A percentile compares a stretch with the other conserved stretches of the same genome.
These are phyloP conservation scores for Microctenopoma stevenorrisi DNA, from an alignment of 2,797 vertebrate genomes.

Conservation along the genomic window DNA sequence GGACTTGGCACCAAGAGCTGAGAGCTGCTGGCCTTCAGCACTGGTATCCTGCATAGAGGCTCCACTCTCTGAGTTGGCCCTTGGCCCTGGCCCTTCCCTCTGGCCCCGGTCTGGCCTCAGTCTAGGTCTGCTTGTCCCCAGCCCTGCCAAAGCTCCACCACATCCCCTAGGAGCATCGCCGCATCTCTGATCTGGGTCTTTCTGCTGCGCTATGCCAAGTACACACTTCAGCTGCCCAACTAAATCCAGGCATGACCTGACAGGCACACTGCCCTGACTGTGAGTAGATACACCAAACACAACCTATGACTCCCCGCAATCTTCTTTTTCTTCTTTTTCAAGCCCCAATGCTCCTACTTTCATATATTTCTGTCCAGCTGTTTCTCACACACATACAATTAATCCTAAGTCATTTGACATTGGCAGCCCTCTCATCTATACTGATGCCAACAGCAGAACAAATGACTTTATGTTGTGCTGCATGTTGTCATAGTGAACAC, in stretches of 20 bases:
- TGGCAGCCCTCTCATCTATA: slow-evolving; percentile 39
- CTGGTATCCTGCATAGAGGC: slow-evolving; percentile 66
- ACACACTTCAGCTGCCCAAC: slow-evolving; percentile 67
- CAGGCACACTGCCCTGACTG: slow-evolving; percentile 70
- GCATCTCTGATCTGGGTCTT: slow-evolving; percentile 69
- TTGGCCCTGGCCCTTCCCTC: slow-evolving; percentile 64
- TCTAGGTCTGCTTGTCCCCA: slow-evolving; percentile 63
- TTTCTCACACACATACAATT: slow-evolving; percentile 20
- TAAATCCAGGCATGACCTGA: slow-evolving; percentile 67
- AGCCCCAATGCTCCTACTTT: slow-evolving; percentile 32
- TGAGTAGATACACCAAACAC: slow-evolving; percentile 58
- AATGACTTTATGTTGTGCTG: slow-evolving; percentile 70
- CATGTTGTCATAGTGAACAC: slow-evolving; percentile 69
- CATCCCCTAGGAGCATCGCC: slow-evolving; percentile 70
- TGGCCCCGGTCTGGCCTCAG: slow-evolving; percentile 75
- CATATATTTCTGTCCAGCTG: slow-evolving; percentile 28
- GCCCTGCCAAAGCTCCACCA: slow-evolving; percentile 70
- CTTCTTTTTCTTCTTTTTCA: slow-evolving; percentile 40
- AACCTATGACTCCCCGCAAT: slow-evolving; percentile 50
- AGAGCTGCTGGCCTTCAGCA: slow-evolving; percentile 56
- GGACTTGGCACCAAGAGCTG: slow-evolving; percentile 57
- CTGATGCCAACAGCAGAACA: slow-evolving; percentile 66
- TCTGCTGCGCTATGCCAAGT: slow-evolving; percentile 64
- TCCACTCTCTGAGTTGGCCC: slow-evolving; percentile 71
- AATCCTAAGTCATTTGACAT: slow-evolving; percentile 48